These are phyloP conservation scores for Holacanthella duospinosa DNA, from an alignment of 2,888 invertebrate species.

Conservation along the genomic window DNA sequence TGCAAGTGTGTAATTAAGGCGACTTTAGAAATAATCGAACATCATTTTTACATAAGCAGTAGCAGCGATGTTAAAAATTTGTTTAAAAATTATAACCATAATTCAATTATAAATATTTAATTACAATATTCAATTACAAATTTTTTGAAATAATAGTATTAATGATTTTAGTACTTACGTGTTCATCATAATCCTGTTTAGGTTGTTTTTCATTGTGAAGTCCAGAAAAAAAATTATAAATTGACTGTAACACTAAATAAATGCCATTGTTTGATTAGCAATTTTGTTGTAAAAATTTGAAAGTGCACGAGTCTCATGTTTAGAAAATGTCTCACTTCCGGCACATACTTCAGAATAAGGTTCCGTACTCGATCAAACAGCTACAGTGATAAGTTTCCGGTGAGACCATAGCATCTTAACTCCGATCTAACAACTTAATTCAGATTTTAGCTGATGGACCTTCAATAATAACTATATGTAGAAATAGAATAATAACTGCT, in stretches of 20 bases:
- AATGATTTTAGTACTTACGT: neutral
- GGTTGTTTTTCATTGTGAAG: constrained; percentile 43
- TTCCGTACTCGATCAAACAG: constrained; percentile 15
- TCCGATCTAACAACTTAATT: too few species aligned
- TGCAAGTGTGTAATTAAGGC: constrained; percentile 27
- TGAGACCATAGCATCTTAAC: constrained; percentile 49
- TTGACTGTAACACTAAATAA: constrained; percentile 66
- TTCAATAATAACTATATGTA: neutral
- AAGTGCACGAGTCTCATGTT: constrained; percentile 58
- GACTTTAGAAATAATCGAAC: constrained; percentile 19
- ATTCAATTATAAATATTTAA: neutral
- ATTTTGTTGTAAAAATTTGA: constrained; percentile 49
- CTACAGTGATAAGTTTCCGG: constrained; percentile 43
- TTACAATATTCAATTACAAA: too few species aligned
- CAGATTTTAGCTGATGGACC: constrained; percentile 24
- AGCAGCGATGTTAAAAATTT: constrained; percentile 19
- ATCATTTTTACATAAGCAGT: constrained; percentile 15
- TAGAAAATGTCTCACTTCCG: constrained; percentile 51
- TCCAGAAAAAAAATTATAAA: constrained; percentile 76
- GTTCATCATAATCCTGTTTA: constrained; percentile 16
- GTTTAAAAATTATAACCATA: constrained; percentile 12
- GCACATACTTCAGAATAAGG: constrained; percentile 43
- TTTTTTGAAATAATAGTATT: neutral
- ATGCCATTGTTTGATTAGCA: constrained; percentile 49
- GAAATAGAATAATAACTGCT: neutral